These are phyloP conservation scores for Channa argus DNA, from an alignment of 2,113 vertebrate species.

Conservation along the genomic window DNA sequence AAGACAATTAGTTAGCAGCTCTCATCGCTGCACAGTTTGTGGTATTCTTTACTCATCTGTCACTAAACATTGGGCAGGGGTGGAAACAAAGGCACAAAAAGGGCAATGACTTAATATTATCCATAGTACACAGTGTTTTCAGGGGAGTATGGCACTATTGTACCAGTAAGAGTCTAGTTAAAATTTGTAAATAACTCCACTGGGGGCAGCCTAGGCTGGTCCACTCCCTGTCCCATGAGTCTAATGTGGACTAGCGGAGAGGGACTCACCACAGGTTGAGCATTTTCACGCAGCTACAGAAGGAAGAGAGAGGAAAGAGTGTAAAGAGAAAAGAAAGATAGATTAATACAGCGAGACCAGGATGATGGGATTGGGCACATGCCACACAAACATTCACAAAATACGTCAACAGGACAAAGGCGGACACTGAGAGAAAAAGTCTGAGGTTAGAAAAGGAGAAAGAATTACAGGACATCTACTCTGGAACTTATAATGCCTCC, in stretches of 20 bases:
- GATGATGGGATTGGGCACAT: slow-evolving; percentile 84
- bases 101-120: neutral
- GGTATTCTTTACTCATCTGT: neutral
- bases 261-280: slow-evolving; percentile 99
- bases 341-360: slow-evolving; percentile 91
- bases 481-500: neutral
- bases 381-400: slow-evolving; percentile 61
- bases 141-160: neutral
- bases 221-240: slow-evolving; percentile 89
- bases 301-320: slow-evolving; percentile 81
- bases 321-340: slow-evolving; percentile 93
- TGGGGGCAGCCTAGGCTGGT: slow-evolving; percentile 82
- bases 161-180: slow-evolving; percentile 37
- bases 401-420: slow-evolving; percentile 50
- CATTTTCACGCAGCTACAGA: slow-evolving; percentile 99
- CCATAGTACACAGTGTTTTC: slow-evolving; percentile 8
- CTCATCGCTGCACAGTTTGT: neutral
- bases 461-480: slow-evolving; percentile 10
- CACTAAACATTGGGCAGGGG: neutral
- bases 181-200: slow-evolving; percentile 36
- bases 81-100: neutral
- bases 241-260: slow-evolving; percentile 93
- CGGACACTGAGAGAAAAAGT: slow-evolving; percentile 32
- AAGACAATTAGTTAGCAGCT: neutral
- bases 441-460: slow-evolving; percentile 21